phyloP scores from a whole-genome alignment of 2,797 vertebrate species.

The Dryobates pubescens region DNA sequence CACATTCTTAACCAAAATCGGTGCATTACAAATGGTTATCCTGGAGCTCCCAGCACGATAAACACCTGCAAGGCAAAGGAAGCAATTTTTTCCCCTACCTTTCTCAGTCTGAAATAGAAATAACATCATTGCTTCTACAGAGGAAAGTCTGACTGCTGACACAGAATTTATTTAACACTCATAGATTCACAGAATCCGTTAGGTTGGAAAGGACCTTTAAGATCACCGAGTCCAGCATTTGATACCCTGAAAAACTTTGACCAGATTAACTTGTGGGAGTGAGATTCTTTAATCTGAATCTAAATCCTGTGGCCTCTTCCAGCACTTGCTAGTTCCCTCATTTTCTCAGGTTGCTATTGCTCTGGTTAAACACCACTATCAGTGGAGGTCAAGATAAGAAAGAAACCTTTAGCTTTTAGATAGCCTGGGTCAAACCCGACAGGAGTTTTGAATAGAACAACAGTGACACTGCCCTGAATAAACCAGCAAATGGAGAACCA shows the following conservation, averaged over 20 bases:
- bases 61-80: background rate
- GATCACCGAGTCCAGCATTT: background rate
- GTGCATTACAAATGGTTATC: conserved; percentile 3
- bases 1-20: background rate
- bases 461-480: background rate
- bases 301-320: background rate
- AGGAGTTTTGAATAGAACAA: background rate
- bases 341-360: background rate
- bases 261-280: background rate
- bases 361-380: background rate
- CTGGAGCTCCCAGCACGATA: background rate
- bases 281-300: background rate
- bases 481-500: background rate
- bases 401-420: conserved; percentile 11
- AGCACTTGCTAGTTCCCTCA: background rate
- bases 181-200: background rate
- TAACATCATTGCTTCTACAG: background rate
- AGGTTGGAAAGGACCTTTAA: background rate
- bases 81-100: background rate
- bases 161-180: background rate
- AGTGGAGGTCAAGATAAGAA: conserved; percentile 2
- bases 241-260: background rate
- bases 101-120: conserved; percentile 14
- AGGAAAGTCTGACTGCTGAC: background rate
- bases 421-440: background rate